Evolutionary conservation across 2,888 invertebrate species (phyloP).

Genomic region (Aethes cnicana): DNA sequence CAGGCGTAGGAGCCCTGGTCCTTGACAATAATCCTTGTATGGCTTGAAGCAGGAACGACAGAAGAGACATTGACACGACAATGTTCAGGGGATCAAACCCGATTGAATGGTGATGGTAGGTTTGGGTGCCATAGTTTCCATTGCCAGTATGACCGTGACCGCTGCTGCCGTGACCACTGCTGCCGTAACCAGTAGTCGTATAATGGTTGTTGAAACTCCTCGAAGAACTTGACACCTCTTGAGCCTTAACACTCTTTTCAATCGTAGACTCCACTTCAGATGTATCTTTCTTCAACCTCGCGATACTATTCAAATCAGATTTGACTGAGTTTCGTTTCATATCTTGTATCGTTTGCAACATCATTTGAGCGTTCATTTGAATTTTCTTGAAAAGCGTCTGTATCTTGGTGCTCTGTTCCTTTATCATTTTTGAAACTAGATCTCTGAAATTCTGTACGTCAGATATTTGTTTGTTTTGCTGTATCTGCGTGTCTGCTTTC

Average conservation of each 20-base stretch:
- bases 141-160: conserved; percentile 32
- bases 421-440: conserved; percentile 60
- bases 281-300: conserved; percentile 8
- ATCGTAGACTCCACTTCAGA: conserved; percentile 34
- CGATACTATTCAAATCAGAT: conserved; percentile 16
- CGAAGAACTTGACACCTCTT: no score
- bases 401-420: conserved; percentile 69
- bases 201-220: conserved; percentile 64
- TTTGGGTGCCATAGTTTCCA: conserved; percentile 53
- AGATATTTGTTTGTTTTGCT: conserved; percentile 40
- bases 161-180: conserved; percentile 44
- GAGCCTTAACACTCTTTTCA: conserved; percentile 37
- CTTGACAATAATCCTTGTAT: conserved; percentile 67
- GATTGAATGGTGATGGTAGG: conserved; percentile 76
- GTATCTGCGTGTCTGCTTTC: conserved; percentile 51
- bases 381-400: conserved; percentile 64
- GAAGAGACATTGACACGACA: conserved; percentile 70
- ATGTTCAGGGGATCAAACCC: conserved; percentile 79
- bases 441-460: conserved; percentile 61
- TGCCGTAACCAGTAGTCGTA: conserved; percentile 59
- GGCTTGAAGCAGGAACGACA: conserved; percentile 73
- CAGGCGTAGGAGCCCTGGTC: conserved; percentile 64
- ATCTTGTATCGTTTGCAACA: conserved; percentile 60
- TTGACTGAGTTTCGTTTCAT: conserved; percentile 46
- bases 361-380: conserved; percentile 65